Base-by-base conservation (phyloP, 2,888 invertebrate genomes). In the Theretra japonica region DNA sequence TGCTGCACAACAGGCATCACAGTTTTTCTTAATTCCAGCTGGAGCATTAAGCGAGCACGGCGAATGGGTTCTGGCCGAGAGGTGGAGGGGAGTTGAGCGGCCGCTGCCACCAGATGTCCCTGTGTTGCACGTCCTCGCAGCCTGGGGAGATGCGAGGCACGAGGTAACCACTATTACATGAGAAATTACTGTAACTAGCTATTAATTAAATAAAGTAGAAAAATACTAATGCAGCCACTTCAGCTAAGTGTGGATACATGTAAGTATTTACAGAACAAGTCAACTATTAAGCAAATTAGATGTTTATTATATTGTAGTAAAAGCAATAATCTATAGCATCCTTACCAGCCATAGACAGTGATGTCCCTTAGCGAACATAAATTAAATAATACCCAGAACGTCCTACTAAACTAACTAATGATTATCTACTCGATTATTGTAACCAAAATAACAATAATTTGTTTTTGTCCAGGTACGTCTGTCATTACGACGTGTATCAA, bases 71-170 rank as follows among this genome's bases (percentile, higher is more conserved):
- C 95, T 97, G 82, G 96, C 97, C 57, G 97, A 97, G 89, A 89
- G 97, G 83, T 96, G 97, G 97, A 94, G 97, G 84, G 96, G 97
- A 80, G 96, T 97, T 73, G 97, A 97, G 90, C 95, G 96, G 80
- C 96, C 96, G 70, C 90, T 97, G 77, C 96, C 96, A 72, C 96
- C 96, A 48, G 95, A 96, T 80, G 96, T 97, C 69, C 95, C 96
- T 73, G 97, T 97, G 75, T 91, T 97, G 73, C 97, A 97, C 83
- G 96, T 98, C 70, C 95, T 97, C 95, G 96, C 96, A 74, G 97
- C 97, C 33, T 98, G 97, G 97, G 97, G 97, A 25, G 94, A 94
- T 65, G 94, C 94, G 0, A 85, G 94, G 72, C 94, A 94, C 71
- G 94, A 94, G 91, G 94, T 93, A 28, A 76, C 72, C 33, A 1